Conservation (phyloP, 1,140 invertebrate genomes). For the Anoplophora glabripennis region DNA sequence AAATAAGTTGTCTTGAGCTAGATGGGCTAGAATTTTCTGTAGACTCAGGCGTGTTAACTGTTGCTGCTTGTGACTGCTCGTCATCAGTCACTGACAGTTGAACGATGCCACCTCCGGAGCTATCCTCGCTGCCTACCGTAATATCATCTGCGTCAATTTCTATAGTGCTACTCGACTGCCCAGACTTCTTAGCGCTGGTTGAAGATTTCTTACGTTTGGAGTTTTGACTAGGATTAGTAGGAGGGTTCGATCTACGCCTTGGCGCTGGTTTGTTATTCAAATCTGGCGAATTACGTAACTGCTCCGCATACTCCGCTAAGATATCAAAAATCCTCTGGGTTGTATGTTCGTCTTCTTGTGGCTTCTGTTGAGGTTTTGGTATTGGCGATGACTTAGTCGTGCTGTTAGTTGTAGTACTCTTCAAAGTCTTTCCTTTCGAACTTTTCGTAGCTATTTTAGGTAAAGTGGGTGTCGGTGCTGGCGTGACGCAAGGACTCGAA, state of each 20-base stretch:
- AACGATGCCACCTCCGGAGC: slow-evolving; percentile 65
- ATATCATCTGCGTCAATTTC: slow-evolving; percentile 60
- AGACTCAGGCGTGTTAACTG: slow-evolving; percentile 39
- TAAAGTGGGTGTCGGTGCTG: slow-evolving; percentile 49
- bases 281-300: slow-evolving; percentile 74
- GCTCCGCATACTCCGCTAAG: slow-evolving; percentile 76
- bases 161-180: slow-evolving; percentile 26
- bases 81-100: slow-evolving; percentile 52
- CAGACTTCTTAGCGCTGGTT: slow-evolving; percentile 54
- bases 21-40: slow-evolving; percentile 34
- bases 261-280: slow-evolving; percentile 78
- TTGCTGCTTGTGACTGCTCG: slow-evolving; percentile 40
- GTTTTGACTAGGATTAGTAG: slow-evolving; percentile 65
- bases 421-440: slow-evolving; percentile 51
- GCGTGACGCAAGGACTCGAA: slow-evolving; percentile 60
- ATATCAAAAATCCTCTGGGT: slow-evolving; percentile 78
- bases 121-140: slow-evolving; percentile 70
- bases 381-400: slow-evolving; percentile 64
- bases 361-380: slow-evolving; percentile 69
- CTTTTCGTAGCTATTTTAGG: slow-evolving; percentile 56
- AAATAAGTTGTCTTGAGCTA: slow-evolving; percentile 40
- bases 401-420: slow-evolving; percentile 18
- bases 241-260: slow-evolving; percentile 68
- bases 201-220: slow-evolving; percentile 72
- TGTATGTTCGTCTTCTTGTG: slow-evolving; percentile 77